Base-by-base conservation (phyloP, 1,140 invertebrate genomes). In the Temnothorax longispinosus region DNA sequence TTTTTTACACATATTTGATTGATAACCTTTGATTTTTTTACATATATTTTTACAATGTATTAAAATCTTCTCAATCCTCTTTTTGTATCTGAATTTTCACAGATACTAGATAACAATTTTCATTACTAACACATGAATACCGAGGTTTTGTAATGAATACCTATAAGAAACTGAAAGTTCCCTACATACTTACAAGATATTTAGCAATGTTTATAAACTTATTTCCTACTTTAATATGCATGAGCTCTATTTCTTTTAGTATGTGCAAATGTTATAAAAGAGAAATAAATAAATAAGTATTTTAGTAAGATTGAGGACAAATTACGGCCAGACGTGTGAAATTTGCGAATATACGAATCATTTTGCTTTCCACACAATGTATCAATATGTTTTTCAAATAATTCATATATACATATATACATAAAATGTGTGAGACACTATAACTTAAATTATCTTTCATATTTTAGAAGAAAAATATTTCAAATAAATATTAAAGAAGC, bases 301-400 rank as follows among this genome's bases (percentile, higher is more conserved):
- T 64, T 78, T 27, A 44, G 2, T 77, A 62, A 44, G 8, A 44
- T 78, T 21, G 27, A 47, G 8, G 7, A 78, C 4, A 44, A 27
- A 58, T 56, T 21, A 13, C 13, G 6, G 35, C 38, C 7, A 18
- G 15, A 60, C 10, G 27, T 11, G 11, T n/a, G 35, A 67, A 77
- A 41, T 41, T 56, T 77, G 6, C 64, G 41, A 35, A 69, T 60
- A 75, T 2, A 60, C n/a, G n/a, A 82, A 58, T 32, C 18, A 64
- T 77, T 87, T 89, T 90, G 88, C 85, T 90, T 89, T 89, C 88
- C 85, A 89, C 85, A 89, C 87, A 50, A 89, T 89, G 54, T 87
- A 38, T 78, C 32, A 38, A 6, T 47, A 18, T 76, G 6, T 69
- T 69, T 67, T 69, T 27, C 35, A 65, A 4, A 47, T 10, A 47